Conservation (phyloP, 2,888 invertebrate species). For the Hirtodrosophila duncani region DNA sequence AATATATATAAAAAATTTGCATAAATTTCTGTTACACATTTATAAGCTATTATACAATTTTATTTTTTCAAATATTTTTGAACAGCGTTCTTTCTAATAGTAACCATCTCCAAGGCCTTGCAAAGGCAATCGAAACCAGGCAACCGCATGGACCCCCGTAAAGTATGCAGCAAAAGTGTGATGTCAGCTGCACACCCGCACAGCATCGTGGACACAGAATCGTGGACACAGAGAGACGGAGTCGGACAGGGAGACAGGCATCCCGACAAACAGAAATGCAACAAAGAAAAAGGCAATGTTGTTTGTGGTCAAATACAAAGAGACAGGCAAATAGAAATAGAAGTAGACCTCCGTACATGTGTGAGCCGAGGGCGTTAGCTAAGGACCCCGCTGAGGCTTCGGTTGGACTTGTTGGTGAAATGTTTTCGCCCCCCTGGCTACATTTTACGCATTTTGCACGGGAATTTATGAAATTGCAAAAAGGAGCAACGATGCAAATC, state of each 20-base stretch:
- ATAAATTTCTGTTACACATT: too few species aligned
- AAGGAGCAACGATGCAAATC: slow-evolving; percentile 45
- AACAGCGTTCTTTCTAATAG: too few species aligned
- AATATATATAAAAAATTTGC: too few species aligned
- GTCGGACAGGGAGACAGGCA: background rate
- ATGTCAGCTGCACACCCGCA: slow-evolving; percentile 36
- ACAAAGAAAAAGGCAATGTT: slow-evolving; percentile 55
- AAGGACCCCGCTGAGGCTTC: background rate
- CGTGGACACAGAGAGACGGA: background rate
- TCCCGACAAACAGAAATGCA: slow-evolving; percentile 41
- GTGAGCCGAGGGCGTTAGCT: too few species aligned
- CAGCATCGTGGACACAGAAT: slow-evolving; percentile 1
- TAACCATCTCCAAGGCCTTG: slow-evolving; percentile 8
- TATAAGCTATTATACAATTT: too few species aligned
- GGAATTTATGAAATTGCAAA: slow-evolving; percentile 62
- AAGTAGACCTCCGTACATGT: too few species aligned
- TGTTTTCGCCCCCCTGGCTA: slow-evolving; percentile 29
- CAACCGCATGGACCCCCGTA: slow-evolving; percentile 20
- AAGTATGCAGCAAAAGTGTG: slow-evolving; percentile 32
- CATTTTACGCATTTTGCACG: slow-evolving; percentile 61
- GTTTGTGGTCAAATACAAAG: slow-evolving; percentile 59
- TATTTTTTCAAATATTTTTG: too few species aligned
- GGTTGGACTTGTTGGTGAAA: slow-evolving; percentile 24
- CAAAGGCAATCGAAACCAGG: slow-evolving; percentile 17
- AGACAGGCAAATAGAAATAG: slow-evolving; percentile 16